Percentiles rank a stretch among this genome's conserved stretches.
These are phyloP conservation scores for Mesembrinibis cayennensis DNA, from an alignment of 2,113 vertebrate genomes.

Conservation along the genomic window DNA sequence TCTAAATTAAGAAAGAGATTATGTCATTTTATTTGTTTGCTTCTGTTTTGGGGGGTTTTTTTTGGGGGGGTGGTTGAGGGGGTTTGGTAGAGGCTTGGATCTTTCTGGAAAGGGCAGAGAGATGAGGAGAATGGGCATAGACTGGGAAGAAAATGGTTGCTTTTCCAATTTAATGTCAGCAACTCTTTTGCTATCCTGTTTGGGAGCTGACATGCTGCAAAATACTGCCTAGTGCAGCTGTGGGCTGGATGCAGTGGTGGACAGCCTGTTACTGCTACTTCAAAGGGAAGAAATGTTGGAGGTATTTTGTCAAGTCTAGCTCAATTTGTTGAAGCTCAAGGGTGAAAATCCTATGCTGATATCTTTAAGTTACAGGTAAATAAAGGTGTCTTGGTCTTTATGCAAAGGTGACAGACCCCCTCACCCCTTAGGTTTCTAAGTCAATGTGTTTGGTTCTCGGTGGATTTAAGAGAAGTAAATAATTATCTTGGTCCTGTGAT, in stretches of 20 bases:
- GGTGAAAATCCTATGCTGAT: not conserved
- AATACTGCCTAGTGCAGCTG: not conserved
- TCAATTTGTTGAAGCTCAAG: not conserved
- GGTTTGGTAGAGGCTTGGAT: not conserved
- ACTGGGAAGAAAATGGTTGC: not conserved
- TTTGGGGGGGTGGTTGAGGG: no score
- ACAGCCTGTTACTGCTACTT: not conserved
- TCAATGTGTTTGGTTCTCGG: not conserved
- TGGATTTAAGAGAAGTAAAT: not conserved
- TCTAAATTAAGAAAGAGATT: not conserved
- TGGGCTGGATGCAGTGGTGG: not conserved
- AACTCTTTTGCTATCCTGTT: not conserved
- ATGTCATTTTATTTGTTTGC: not conserved
- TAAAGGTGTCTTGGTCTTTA: not conserved
- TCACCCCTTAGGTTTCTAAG: not conserved
- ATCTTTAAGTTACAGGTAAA: not conserved
- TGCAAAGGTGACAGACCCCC: not conserved
- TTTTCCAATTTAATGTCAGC: not conserved
- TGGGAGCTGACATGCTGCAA: not conserved
- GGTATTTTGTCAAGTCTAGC: not conserved
- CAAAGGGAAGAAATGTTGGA: not conserved
- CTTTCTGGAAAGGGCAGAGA: not conserved
- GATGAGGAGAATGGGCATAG: not conserved
- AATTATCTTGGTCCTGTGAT: not conserved
- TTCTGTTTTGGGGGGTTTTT: not conserved